Evolutionary conservation across 2,797 vertebrate genomes (phyloP), one percentile per base, ranked within the genome.

Genomic region (Bradypodion ventrale): DNA sequence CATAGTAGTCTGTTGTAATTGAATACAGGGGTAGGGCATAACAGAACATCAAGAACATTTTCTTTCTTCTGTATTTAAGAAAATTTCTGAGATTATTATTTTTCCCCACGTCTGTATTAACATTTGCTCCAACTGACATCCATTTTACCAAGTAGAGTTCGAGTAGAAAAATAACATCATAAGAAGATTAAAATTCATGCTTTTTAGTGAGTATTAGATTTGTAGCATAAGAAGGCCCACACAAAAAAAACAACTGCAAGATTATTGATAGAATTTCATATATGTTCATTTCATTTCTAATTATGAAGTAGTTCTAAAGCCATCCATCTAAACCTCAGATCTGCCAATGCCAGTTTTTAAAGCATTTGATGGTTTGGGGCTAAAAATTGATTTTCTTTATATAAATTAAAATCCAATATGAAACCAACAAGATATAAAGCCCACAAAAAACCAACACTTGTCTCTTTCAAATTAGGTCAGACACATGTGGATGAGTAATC

Each of bases 361-460:
- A 94, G 87, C 91, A 85, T 68, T 85, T 84, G 81, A 91, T 90
- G 75, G 92, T 92, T 95, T 94, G 92, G 88, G 93, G 90, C 85
- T 93, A 85, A 86, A 93, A 90, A 93, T 91, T 91, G 91, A 93
- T 92, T 90, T 84, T 84, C 74, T 93, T 94, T 94, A 90, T 83
- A 93, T 91, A 93, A 93, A 95, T 93, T 93, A 94, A 93, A 95
- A 94, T 91, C 84, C 90, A 93, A 88, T 93, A 92, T 90, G n/a
- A n/a, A 81, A 92, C 86, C 84, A 92, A 91, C 44, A 89, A 87
- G 91, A 93, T 10, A 91, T 60, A 70, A 56, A 90, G 84, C 35
- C 87, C 12, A 90, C 23, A 93, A 90, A 90, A n/a, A 84, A 73
- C 70, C 59, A 59, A 46, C 59, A 65, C 82, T 91, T 89, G 83